A percentile compares a stretch with the other conserved stretches of the same genome.
phyloP scores from a whole-genome alignment of 2,888 invertebrate genomes.

The Ormyrus nitidulus region DNA sequence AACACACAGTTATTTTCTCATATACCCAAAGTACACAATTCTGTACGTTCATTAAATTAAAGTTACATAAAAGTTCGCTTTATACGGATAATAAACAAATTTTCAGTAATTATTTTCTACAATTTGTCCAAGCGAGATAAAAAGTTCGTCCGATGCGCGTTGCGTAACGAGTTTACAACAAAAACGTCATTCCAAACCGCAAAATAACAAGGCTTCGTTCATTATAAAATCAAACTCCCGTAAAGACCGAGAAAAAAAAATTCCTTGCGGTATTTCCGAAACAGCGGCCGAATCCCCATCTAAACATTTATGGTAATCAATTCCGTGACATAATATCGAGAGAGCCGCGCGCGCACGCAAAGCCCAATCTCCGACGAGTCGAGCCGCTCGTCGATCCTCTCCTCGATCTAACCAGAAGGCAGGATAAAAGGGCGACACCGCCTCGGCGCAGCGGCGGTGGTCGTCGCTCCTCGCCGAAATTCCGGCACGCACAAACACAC shows the following conservation, averaged over 20 bases:
- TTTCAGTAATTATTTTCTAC: background rate
- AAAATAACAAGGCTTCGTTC: no score
- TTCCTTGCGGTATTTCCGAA: conserved; percentile 9
- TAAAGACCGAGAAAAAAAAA: background rate
- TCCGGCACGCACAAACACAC: background rate
- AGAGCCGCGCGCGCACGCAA: conserved; percentile 13
- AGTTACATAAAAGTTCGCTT: conserved; percentile 3
- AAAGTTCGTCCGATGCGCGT: no score
- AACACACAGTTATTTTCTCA: no score
- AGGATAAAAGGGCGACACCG: conserved; percentile 34
- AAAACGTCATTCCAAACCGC: no score
- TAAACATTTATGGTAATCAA: conserved; percentile 30
- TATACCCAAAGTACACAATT: no score
- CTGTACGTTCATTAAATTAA: background rate
- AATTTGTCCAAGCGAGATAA: background rate
- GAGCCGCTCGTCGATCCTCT: background rate
- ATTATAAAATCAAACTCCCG: background rate
- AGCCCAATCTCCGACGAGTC: background rate
- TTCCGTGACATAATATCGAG: conserved; percentile 40
- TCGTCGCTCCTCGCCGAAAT: conserved; percentile 40
- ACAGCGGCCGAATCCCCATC: conserved; percentile 13
- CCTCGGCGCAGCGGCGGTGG: conserved; percentile 1
- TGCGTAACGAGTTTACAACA: no score
- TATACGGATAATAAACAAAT: background rate
- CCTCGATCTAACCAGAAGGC: background rate